Conservation (phyloP, 2,888 invertebrate genomes). For the Melikaiella ostensackeni region DNA sequence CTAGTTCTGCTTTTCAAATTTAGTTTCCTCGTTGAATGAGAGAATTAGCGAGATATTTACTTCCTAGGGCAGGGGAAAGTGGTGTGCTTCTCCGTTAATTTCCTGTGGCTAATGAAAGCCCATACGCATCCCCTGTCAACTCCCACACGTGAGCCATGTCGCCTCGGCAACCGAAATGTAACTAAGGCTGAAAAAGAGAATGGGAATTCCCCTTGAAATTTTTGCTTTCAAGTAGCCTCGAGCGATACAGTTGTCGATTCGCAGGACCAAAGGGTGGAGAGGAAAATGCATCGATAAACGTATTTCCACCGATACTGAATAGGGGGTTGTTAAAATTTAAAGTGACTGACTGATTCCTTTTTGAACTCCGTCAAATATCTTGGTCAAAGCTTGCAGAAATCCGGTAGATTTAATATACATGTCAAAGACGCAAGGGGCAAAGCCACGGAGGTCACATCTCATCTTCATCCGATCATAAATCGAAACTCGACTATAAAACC, state of each 20-base stretch:
- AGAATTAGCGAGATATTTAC: too few species aligned
- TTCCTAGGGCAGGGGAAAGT: conserved; percentile 3
- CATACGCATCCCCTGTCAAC: conserved; percentile 49
- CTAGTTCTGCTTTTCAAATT: too few species aligned
- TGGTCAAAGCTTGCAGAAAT: too few species aligned
- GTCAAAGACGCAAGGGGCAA: too few species aligned
- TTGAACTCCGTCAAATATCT: too few species aligned
- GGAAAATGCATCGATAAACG: background rate
- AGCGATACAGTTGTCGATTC: conserved; percentile 38
- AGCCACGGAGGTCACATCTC: too few species aligned
- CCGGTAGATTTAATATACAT: too few species aligned
- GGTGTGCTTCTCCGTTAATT: conserved; percentile 70
- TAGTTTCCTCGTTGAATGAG: too few species aligned
- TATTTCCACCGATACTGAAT: conserved; percentile 1
- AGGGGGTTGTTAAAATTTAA: background rate
- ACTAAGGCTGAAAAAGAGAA: conserved; percentile 40
- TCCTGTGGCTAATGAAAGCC: conserved; percentile 76
- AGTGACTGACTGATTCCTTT: too few species aligned
- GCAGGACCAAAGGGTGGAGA: conserved; percentile 39
- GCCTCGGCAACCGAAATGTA: conserved; percentile 50
- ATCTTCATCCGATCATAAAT: too few species aligned
- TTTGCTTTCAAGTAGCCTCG: conserved; percentile 41
- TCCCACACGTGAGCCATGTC: conserved; percentile 55
- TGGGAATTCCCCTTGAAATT: conserved; percentile 18
- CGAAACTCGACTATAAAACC: too few species aligned